These are phyloP conservation scores for Drosophila recens DNA, from an alignment of 2,888 invertebrate genomes.

Conservation along the genomic window DNA sequence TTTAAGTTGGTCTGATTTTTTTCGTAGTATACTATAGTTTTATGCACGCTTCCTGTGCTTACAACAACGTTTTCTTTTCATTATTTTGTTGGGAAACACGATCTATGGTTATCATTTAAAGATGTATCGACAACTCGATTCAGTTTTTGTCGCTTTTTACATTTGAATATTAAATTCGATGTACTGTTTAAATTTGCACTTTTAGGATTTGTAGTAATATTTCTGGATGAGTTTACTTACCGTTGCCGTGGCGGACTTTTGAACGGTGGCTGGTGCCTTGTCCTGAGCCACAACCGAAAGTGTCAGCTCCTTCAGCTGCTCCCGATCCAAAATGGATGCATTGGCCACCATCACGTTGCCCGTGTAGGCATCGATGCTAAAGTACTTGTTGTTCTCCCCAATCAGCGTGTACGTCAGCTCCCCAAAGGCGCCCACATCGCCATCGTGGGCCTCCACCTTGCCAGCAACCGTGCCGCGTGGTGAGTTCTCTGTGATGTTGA, in stretches of 20 bases:
- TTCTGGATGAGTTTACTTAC: conserved; percentile 84
- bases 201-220: too few relatives aligned
- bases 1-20: too few relatives aligned
- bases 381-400: conserved; percentile 91
- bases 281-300: conserved; percentile 93
- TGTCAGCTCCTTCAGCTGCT: conserved; percentile 89
- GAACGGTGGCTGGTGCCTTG: conserved; percentile 89
- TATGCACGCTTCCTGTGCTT: too few relatives aligned
- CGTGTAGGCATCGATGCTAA: conserved; percentile 89
- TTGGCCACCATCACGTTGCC: conserved; percentile 92
- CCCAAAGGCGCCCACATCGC: conserved; percentile 92
- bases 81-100: too few relatives aligned
- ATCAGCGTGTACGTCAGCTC: conserved; percentile 91
- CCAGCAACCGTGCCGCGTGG: conserved; percentile 90
- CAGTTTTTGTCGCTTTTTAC: too few relatives aligned
- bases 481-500: conserved; percentile 91
- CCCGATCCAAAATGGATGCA: conserved; percentile 91
- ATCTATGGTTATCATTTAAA: too few relatives aligned
- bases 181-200: too few relatives aligned
- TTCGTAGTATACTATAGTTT: too few relatives aligned
- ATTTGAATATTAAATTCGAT: too few relatives aligned
- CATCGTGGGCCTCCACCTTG: conserved; percentile 91
- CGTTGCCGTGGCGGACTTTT: conserved; percentile 91
- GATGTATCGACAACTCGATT: too few relatives aligned
- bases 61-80: too few relatives aligned